Evolutionary conservation across 2,113 vertebrate species (phyloP).

Genomic region (Setophaga petechia): DNA sequence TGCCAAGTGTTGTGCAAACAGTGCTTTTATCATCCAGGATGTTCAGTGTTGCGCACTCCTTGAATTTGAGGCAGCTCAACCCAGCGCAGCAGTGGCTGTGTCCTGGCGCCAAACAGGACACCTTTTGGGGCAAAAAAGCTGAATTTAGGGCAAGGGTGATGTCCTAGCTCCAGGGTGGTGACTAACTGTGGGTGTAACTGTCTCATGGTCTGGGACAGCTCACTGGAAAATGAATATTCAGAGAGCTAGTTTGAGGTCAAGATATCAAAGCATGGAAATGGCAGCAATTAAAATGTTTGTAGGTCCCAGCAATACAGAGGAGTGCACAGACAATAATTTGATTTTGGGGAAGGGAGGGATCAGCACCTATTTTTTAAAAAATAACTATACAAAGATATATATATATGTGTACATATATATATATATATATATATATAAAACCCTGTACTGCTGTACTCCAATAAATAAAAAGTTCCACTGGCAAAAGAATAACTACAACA

Average conservation of each 20-base stretch:
- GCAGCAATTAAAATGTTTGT: rapidly evolving
- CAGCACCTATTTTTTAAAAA: background rate
- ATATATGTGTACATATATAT: no score
- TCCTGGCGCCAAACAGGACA: background rate
- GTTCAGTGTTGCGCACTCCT: background rate
- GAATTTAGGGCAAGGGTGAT: background rate
- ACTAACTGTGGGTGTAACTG: background rate
- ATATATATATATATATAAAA: background rate
- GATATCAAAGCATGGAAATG: background rate
- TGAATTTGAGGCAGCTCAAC: background rate
- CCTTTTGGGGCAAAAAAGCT: background rate
- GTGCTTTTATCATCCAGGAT: background rate
- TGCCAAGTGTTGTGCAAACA: background rate
- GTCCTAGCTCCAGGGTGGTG: background rate
- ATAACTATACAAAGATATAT: no score
- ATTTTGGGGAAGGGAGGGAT: background rate
- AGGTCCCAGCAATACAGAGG: rapidly evolving
- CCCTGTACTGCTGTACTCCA: background rate
- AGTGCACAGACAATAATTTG: rapidly evolving
- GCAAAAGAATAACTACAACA: background rate
- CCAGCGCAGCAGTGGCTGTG: background rate
- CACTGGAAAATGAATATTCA: background rate
- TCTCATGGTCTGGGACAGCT: background rate
- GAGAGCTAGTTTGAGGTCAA: background rate
- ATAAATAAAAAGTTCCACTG: background rate